A percentile compares a stretch with the other conserved stretches of the same genome.
phyloP scores from a whole-genome alignment of 1,140 invertebrate genomes.

The Brachionus angularis region DNA sequence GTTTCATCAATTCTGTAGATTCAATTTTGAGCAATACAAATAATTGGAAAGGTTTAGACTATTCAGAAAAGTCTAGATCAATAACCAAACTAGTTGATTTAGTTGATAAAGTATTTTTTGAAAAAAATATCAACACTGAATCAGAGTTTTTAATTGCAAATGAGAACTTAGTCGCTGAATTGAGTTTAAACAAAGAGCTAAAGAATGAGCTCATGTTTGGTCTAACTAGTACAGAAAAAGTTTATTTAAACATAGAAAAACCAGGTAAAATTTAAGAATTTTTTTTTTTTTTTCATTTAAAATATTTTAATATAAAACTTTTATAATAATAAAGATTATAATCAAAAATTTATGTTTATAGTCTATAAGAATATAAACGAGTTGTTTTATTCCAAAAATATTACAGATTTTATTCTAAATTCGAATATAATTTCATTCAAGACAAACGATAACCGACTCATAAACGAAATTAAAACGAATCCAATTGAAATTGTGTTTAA shows the following conservation, averaged over 20 bases:
- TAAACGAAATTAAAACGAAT: not conserved
- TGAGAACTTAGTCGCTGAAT: slow-evolving; percentile 3
- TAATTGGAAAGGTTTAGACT: not conserved
- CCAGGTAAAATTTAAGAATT: too few species aligned
- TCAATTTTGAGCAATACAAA: not conserved
- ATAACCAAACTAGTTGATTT: slow-evolving; percentile 29
- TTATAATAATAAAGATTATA: too few species aligned
- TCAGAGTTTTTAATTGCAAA: too few species aligned
- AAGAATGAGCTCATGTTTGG: not conserved
- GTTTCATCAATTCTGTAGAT: slow-evolving; percentile 2
- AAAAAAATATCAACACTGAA: not conserved
- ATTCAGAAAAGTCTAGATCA: not conserved
- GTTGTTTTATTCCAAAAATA: not conserved
- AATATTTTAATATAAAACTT: too few species aligned
- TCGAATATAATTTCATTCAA: slow-evolving; percentile 35
- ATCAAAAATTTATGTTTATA: slow-evolving; percentile 39
- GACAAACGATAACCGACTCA: not conserved
- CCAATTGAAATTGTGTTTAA: slow-evolving; percentile 26
- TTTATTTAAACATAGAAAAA: not conserved
- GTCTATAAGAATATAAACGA: slow-evolving; percentile 22
- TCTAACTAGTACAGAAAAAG: too few species aligned
- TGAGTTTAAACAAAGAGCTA: not conserved
- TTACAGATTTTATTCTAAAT: slow-evolving; percentile 11
- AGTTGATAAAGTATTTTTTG: slow-evolving; percentile 10
- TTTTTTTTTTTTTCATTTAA: too few species aligned